Evolutionary conservation across 2,797 vertebrate species (phyloP).

Genomic region (Leptodactylus fallax): DNA sequence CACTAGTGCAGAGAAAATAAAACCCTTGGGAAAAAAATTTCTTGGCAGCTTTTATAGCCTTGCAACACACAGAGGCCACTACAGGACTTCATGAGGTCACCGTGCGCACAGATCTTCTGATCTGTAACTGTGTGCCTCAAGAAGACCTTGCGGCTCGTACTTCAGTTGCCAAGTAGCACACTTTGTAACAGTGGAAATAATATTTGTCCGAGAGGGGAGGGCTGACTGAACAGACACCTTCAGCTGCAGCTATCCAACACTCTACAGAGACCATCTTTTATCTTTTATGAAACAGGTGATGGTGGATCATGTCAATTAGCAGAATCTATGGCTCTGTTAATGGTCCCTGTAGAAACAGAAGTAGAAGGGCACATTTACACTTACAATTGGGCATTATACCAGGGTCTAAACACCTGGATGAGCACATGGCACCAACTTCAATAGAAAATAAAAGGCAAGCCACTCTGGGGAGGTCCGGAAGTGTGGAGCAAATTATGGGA

Average conservation of each 20-base stretch:
- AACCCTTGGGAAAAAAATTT: no score
- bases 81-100: background rate
- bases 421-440: background rate
- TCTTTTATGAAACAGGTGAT: no score
- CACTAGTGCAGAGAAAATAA: no score
- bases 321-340: background rate
- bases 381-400: slow-evolving; percentile 10
- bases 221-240: no score
- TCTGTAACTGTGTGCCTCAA: background rate
- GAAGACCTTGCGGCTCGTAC: background rate
- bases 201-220: background rate
- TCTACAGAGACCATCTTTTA: no score
- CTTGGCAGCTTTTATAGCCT: no score
- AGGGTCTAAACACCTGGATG: background rate
- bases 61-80: background rate
- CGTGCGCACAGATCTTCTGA: background rate
- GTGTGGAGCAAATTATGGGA: slow-evolving; percentile 8
- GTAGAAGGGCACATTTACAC: slow-evolving; percentile 6
- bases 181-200: background rate
- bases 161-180: background rate
- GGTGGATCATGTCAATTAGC: no score
- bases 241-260: no score
- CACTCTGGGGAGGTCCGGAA: background rate
- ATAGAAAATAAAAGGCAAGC: background rate
- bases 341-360: slow-evolving; percentile 2